Evolutionary conservation across 2,888 invertebrate genomes (phyloP).

Genomic region (Drosophila histrio): DNA sequence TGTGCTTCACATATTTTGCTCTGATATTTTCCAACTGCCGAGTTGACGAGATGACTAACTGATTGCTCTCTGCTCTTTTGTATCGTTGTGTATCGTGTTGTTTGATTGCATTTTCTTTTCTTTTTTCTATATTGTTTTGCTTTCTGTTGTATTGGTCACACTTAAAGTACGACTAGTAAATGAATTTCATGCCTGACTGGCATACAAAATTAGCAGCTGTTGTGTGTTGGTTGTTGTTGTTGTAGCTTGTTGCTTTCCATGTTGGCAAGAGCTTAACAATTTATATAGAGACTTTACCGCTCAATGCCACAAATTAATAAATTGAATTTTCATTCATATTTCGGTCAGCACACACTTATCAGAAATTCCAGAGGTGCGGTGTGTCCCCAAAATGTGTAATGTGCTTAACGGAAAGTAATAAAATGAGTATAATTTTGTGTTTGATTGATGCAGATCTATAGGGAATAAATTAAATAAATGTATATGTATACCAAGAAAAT

Average conservation of each 20-base stretch:
- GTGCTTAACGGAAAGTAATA: background rate
- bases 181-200: conserved; percentile 63
- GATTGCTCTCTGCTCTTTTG: conserved; percentile 31
- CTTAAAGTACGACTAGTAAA: conserved; percentile 46
- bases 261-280: conserved; percentile 15
- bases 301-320: conserved; percentile 13
- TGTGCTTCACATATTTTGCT: background rate
- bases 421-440: background rate
- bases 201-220: conserved; percentile 57
- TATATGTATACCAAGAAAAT: no score
- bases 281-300: conserved; percentile 3
- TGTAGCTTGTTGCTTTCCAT: conserved; percentile 20
- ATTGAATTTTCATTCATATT: conserved; percentile 51
- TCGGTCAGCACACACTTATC: conserved; percentile 48
- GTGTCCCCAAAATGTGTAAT: conserved; percentile 14
- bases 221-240: background rate
- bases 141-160: conserved; percentile 40
- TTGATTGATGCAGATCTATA: background rate
- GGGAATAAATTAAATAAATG: background rate
- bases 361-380: conserved; percentile 33
- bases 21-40: conserved; percentile 11
- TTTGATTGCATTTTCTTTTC: conserved; percentile 45
- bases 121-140: conserved; percentile 18
- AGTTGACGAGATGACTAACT: conserved; percentile 34
- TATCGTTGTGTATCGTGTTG: conserved; percentile 17